phyloP scores from a whole-genome alignment of 1,140 invertebrate species.

The Paralvinella palmiformis region DNA sequence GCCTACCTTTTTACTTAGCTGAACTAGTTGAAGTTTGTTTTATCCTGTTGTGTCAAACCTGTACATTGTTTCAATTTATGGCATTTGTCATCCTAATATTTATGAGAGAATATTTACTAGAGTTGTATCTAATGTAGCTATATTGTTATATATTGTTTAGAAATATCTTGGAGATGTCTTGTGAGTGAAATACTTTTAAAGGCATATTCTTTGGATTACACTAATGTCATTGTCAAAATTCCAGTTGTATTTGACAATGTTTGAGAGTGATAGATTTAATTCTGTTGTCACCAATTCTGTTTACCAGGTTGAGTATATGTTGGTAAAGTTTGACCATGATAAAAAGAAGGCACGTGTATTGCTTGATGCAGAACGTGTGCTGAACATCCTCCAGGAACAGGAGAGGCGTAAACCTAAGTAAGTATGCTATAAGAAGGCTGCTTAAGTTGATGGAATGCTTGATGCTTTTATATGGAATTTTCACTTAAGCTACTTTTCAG shows the following conservation, averaged over 20 bases:
- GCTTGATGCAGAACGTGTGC: slow-evolving; percentile 71
- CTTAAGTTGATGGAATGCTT: neutral
- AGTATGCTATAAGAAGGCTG: slow-evolving; percentile 29
- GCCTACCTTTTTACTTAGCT: too few species aligned
- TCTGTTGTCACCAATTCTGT: neutral
- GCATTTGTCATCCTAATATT: too few species aligned
- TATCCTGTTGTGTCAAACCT: too few species aligned
- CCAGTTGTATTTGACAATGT: too few species aligned
- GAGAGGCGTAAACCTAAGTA: slow-evolving; percentile 81
- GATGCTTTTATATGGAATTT: neutral
- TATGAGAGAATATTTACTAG: neutral
- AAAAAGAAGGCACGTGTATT: slow-evolving; percentile 73
- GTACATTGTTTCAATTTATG: too few species aligned
- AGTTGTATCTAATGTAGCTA: neutral
- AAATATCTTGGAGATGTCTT: neutral
- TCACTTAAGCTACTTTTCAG: neutral
- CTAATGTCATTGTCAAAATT: neutral
- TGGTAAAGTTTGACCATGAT: slow-evolving; percentile 90
- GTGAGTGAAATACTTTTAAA: neutral
- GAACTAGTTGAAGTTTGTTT: too few species aligned
- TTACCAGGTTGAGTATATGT: slow-evolving; percentile 78
- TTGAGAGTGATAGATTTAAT: too few species aligned
- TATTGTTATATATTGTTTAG: neutral
- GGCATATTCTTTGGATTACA: neutral
- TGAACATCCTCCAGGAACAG: slow-evolving; percentile 62